These are phyloP conservation scores for Luperina nickerlii DNA, from an alignment of 2,888 invertebrate species.

Conservation along the genomic window DNA sequence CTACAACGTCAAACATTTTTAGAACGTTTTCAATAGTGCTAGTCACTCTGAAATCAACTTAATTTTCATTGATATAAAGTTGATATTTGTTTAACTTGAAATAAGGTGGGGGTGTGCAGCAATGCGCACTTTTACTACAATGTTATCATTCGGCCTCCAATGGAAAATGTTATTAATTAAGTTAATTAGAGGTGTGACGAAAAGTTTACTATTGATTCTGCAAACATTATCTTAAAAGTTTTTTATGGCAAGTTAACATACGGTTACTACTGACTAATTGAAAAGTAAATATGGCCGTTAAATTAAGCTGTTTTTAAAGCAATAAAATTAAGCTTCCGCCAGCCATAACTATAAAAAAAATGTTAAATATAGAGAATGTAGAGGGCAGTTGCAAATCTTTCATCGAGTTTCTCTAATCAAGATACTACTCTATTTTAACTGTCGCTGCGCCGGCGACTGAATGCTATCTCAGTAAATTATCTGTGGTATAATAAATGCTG, in stretches of 20 bases:
- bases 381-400: slow-evolving; percentile 45
- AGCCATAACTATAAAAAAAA: slow-evolving; percentile 8
- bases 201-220: slow-evolving; percentile 33
- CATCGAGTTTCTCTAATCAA: slow-evolving; percentile 33
- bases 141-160: not conserved
- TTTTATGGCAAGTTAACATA: slow-evolving; percentile 28
- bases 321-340: slow-evolving; percentile 21
- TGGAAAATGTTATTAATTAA: slow-evolving; percentile 23
- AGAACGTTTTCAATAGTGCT: too few relatives aligned
- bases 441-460: slow-evolving; percentile 19
- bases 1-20: too few relatives aligned
- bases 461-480: slow-evolving; percentile 38
- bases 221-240: slow-evolving; percentile 33
- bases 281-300: slow-evolving; percentile 18
- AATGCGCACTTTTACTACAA: not conserved
- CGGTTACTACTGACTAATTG: slow-evolving; percentile 45
- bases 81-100: too few relatives aligned
- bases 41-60: too few relatives aligned
- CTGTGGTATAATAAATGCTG: slow-evolving; percentile 16
- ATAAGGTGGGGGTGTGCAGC: too few relatives aligned
- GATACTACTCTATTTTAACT: slow-evolving; percentile 35
- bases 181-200: slow-evolving; percentile 33
- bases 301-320: slow-evolving; percentile 17
- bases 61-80: too few relatives aligned
- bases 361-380: slow-evolving; percentile 15